Evolutionary conservation across 2,888 invertebrate species (phyloP).

Genomic region (Cabera pusaria): DNA sequence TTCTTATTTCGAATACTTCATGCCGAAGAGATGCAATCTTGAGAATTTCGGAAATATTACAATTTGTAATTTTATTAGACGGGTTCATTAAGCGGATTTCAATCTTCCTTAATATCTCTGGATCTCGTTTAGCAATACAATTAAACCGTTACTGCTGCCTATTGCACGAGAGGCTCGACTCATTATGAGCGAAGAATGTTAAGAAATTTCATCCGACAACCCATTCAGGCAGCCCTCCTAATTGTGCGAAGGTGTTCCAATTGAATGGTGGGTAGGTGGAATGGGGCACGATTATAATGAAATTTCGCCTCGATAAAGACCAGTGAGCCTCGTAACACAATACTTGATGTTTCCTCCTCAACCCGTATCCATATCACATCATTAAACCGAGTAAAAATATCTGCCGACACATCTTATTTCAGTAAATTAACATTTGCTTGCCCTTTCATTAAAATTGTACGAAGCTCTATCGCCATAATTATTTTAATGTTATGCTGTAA

Average conservation of each 20-base stretch:
- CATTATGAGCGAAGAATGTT: slow-evolving; percentile 79
- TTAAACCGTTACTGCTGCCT: slow-evolving; percentile 78
- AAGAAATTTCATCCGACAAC: slow-evolving; percentile 82
- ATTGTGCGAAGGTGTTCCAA: slow-evolving; percentile 81
- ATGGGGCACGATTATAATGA: slow-evolving; percentile 79
- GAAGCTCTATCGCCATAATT: slow-evolving; percentile 21
- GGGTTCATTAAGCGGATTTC: slow-evolving; percentile 71
- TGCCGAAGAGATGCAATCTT: slow-evolving; percentile 32
- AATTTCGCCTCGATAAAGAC: slow-evolving; percentile 80
- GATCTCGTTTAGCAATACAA: slow-evolving; percentile 75
- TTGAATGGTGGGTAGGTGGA: slow-evolving; percentile 74
- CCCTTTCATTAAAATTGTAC: slow-evolving; percentile 41
- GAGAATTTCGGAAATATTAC: slow-evolving; percentile 52
- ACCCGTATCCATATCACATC: slow-evolving; percentile 79
- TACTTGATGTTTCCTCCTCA: slow-evolving; percentile 79
- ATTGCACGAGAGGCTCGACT: slow-evolving; percentile 76
- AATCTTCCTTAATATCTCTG: slow-evolving; percentile 74
- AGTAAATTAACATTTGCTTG: slow-evolving; percentile 63
- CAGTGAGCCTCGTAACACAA: slow-evolving; percentile 78
- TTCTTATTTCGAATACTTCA: slow-evolving; percentile 22
- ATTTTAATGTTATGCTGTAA: slow-evolving; percentile 19
- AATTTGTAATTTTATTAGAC: slow-evolving; percentile 55
- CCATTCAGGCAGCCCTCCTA: slow-evolving; percentile 79
- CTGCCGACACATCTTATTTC: slow-evolving; percentile 73
- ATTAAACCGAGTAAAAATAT: slow-evolving; percentile 79